These are phyloP conservation scores for Zele albiditarsus DNA, from an alignment of 2,888 invertebrate genomes.

Conservation along the genomic window DNA sequence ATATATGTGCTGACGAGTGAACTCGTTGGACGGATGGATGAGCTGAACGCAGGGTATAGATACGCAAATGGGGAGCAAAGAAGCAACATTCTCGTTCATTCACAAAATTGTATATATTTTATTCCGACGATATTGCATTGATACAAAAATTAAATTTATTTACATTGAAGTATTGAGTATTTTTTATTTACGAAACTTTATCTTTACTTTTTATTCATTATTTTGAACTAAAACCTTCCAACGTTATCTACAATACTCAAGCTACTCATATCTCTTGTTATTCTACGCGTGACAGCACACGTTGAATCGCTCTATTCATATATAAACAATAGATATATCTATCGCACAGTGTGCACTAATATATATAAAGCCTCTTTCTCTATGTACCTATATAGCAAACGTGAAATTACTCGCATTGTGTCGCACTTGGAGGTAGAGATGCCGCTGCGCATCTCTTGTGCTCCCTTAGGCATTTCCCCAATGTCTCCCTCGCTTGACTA, in stretches of 20 bases:
- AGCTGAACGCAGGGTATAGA: not conserved
- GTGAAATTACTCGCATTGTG: constrained; percentile 36
- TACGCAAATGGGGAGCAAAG: constrained; percentile 2
- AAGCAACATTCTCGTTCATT: not conserved
- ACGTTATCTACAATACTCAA: no score
- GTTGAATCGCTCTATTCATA: not conserved
- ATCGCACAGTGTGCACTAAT: not conserved
- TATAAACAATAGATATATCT: not conserved
- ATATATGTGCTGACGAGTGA: not conserved
- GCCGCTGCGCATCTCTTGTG: not conserved
- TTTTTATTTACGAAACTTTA: no score
- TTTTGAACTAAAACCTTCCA: no score
- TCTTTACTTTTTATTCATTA: no score
- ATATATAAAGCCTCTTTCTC: not conserved
- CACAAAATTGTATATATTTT: not conserved
- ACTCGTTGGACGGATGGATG: constrained; percentile 17
- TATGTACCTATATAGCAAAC: not conserved
- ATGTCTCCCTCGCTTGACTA: constrained; percentile 32
- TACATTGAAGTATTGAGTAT: no score
- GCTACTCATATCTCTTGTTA: no score
- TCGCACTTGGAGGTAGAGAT: constrained; percentile 2
- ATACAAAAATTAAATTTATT: no score
- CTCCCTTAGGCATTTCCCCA: constrained; percentile 19
- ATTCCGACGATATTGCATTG: no score
- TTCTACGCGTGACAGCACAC: no score